Conservation (phyloP, 2,888 invertebrate species). For the Syritta pipiens region DNA sequence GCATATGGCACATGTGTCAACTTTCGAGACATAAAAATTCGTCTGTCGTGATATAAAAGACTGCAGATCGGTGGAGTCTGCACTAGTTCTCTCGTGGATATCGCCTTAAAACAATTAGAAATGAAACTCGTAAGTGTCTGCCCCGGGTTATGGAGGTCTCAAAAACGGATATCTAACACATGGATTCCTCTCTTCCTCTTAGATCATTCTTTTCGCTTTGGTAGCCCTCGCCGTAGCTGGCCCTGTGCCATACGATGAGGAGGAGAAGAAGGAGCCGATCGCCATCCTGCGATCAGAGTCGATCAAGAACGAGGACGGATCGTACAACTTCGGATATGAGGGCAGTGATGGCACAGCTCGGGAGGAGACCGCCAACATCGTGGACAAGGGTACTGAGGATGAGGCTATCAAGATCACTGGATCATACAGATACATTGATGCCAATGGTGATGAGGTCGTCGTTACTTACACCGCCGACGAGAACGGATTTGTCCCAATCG, state of each 20-base stretch:
- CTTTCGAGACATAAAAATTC: no score
- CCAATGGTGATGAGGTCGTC: conserved; percentile 74
- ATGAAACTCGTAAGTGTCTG: not conserved
- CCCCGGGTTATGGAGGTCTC: not conserved
- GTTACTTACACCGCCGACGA: conserved; percentile 78
- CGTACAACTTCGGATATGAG: conserved; percentile 73
- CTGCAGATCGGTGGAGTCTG: conserved; percentile 15
- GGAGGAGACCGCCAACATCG: conserved; percentile 72
- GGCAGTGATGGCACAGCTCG: conserved; percentile 74
- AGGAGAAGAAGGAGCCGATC: conserved; percentile 66
- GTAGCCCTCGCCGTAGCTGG: conserved; percentile 33
- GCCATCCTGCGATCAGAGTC: conserved; percentile 74
- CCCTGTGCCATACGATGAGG: conserved; percentile 8
- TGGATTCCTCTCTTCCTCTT: not conserved
- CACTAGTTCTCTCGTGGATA: conserved; percentile 40
- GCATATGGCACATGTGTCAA: no score
- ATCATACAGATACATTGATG: conserved; percentile 76
- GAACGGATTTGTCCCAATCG: conserved; percentile 77
- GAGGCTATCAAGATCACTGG: conserved; percentile 75
- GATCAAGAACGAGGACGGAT: conserved; percentile 73
- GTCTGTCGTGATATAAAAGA: conserved; percentile 58
- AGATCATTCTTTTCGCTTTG: conserved; percentile 52
- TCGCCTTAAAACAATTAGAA: not conserved
- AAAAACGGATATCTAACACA: not conserved
- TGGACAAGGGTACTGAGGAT: conserved; percentile 73